Conservation (phyloP, 2,888 invertebrate species). For the Eudasyphora cyanicolor region DNA sequence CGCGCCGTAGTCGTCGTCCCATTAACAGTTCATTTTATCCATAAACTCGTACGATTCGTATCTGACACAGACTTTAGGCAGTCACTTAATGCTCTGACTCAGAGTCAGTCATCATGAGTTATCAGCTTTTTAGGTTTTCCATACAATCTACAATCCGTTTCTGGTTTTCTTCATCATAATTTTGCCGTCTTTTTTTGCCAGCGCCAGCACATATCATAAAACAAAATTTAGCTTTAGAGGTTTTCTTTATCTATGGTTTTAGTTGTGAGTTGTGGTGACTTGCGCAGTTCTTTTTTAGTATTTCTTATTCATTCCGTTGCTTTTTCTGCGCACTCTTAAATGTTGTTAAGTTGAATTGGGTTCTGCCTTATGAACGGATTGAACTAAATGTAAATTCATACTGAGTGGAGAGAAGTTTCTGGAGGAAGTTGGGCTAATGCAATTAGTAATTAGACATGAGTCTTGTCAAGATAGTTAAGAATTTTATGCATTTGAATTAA, state of each 20-base stretch:
- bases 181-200: too few species aligned
- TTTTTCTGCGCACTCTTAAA: too few species aligned
- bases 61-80: background rate
- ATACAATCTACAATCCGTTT: background rate
- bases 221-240: background rate
- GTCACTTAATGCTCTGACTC: background rate
- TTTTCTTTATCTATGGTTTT: background rate
- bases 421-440: too few species aligned
- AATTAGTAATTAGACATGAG: too few species aligned
- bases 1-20: background rate
- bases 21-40: background rate
- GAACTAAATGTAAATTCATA: too few species aligned
- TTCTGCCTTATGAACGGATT: background rate
- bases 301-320: too few species aligned
- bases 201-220: background rate
- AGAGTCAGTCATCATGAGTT: slow-evolving; percentile 7
- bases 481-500: too few species aligned
- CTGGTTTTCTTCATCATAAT: background rate
- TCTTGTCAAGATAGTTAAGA: too few species aligned
- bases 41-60: slow-evolving; percentile 16
- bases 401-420: too few species aligned
- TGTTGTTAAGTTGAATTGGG: background rate
- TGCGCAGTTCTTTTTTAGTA: background rate
- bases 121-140: background rate
- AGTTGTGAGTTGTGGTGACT: too few species aligned